These are phyloP conservation scores for Exephanes ischioxanthus DNA, from an alignment of 2,888 invertebrate genomes.

Conservation along the genomic window DNA sequence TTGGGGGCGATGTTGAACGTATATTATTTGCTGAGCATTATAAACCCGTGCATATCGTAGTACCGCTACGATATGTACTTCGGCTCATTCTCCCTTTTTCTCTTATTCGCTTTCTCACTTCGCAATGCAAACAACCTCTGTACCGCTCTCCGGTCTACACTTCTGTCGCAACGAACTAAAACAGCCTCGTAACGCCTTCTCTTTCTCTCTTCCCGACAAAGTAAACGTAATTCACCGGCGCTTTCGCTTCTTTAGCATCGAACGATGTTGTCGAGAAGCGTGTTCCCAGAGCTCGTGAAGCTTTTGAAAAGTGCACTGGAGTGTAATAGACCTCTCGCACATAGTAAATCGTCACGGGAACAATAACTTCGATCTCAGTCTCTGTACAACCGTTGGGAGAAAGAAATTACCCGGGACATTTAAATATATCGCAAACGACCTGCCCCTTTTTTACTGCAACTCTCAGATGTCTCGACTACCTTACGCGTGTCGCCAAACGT, in stretches of 20 bases:
- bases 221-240: not conserved
- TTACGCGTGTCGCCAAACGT: not conserved
- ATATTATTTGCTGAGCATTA: slow-evolving; percentile 69
- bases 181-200: not conserved
- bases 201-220: not conserved
- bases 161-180: not conserved
- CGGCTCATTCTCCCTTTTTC: slow-evolving; percentile 35
- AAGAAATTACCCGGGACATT: not conserved
- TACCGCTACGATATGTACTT: slow-evolving; percentile 43
- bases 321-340: not conserved
- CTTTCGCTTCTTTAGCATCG: not conserved
- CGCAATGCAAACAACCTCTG: slow-evolving; percentile 42
- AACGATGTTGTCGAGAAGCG: not conserved
- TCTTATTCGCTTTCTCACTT: slow-evolving; percentile 26
- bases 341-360: not conserved
- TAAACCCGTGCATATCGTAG: slow-evolving; percentile 40
- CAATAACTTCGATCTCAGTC: not conserved
- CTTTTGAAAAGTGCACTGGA: not conserved
- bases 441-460: not conserved
- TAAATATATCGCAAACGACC: not conserved
- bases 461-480: not conserved
- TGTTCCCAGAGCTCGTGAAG: not conserved
- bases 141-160: not conserved
- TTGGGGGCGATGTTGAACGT: slow-evolving; percentile 73
- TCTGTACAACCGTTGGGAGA: not conserved